These are phyloP conservation scores for Thecophora atra DNA, from an alignment of 2,888 invertebrate genomes.

Conservation along the genomic window DNA sequence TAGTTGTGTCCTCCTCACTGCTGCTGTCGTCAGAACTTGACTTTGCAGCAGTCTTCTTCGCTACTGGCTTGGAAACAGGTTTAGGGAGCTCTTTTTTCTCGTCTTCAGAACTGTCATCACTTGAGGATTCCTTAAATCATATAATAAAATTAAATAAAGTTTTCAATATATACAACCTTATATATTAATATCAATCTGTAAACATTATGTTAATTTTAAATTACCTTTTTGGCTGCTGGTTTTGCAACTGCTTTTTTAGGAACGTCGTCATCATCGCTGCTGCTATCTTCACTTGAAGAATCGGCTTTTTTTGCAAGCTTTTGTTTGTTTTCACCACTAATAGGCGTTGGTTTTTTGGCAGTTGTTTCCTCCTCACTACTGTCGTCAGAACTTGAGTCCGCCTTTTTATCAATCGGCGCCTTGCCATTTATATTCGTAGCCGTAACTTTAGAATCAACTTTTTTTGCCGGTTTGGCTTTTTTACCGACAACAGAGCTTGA, in stretches of 20 bases:
- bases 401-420: constrained; percentile 37
- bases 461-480: no score
- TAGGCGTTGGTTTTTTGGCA: constrained; percentile 39
- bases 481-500: constrained; percentile 55
- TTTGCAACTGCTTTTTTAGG: constrained; percentile 47
- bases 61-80: constrained; percentile 38
- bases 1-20: constrained; percentile 42
- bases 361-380: constrained; percentile 44
- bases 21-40: constrained; percentile 57
- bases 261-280: constrained; percentile 57
- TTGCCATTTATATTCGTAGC: constrained; percentile 38
- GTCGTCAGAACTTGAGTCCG: constrained; percentile 46
- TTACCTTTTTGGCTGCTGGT: constrained; percentile 38
- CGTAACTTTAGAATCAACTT: constrained; percentile 20
- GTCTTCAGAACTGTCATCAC: no score
- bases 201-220: no score
- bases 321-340: neutral
- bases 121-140: no score
- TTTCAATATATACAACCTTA: no score
- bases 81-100: no score
- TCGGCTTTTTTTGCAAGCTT: constrained; percentile 40
- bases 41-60: constrained; percentile 39
- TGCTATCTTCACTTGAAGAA: constrained; percentile 64
- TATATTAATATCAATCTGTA: no score
- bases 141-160: no score